Conservation (phyloP, 2,888 invertebrate species). For the Nephrotoma flavescens region DNA sequence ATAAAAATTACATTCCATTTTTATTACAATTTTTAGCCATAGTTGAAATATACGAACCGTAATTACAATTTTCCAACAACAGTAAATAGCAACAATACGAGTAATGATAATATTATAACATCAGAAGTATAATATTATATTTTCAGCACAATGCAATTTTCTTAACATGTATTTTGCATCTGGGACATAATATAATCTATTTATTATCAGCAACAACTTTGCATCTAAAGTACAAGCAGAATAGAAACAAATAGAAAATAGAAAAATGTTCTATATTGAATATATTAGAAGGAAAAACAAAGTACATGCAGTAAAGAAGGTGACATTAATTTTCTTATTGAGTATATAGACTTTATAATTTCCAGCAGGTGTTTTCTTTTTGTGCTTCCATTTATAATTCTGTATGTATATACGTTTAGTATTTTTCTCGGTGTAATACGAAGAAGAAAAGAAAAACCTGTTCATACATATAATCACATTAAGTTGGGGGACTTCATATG, state of each 20-base stretch:
- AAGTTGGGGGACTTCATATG: background rate
- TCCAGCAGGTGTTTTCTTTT: background rate
- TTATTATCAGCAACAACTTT: background rate
- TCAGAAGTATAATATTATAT: background rate
- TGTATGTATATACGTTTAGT: background rate
- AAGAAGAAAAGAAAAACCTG: background rate
- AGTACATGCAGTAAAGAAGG: background rate
- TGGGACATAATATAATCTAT: background rate
- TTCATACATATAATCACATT: background rate
- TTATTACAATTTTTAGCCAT: background rate
- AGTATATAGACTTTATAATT: background rate
- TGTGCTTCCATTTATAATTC: background rate
- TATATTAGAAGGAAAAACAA: background rate
- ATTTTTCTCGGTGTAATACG: background rate
- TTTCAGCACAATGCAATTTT: background rate
- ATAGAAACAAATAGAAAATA: background rate
- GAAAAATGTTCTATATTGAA: background rate
- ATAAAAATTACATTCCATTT: background rate
- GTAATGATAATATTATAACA: background rate
- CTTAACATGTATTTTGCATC: background rate
- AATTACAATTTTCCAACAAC: background rate
- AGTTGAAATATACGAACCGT: background rate
- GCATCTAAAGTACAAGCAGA: background rate
- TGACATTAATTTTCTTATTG: background rate
- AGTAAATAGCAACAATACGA: background rate